Percentiles rank a stretch among this genome's conserved stretches.
phyloP scores from a whole-genome alignment of 2,888 invertebrate species.

The Thyatira batis region DNA sequence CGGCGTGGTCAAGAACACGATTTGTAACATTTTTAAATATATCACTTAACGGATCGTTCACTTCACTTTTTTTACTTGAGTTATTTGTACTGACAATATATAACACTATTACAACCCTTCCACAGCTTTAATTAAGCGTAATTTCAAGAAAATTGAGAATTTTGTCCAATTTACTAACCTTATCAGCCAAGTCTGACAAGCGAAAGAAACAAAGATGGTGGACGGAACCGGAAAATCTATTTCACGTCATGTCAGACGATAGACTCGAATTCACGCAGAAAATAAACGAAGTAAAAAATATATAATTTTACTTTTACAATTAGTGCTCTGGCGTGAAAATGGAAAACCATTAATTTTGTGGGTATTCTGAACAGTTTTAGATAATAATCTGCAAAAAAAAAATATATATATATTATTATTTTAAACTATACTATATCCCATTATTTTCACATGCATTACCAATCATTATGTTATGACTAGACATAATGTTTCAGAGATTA shows the following conservation, averaged over 20 bases:
- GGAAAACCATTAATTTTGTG: no score
- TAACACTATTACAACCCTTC: constrained; percentile 10
- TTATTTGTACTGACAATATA: background rate
- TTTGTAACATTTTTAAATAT: constrained; percentile 1
- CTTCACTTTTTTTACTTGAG: background rate
- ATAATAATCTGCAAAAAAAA: no score
- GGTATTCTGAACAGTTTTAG: no score
- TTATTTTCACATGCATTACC: no score
- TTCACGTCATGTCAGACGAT: constrained; percentile 4
- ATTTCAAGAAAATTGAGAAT: constrained; percentile 15
- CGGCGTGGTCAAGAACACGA: constrained; percentile 60
- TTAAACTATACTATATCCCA: no score
- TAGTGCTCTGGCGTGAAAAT: no score
- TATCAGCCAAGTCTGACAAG: constrained; percentile 74
- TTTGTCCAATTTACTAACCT: constrained; percentile 63
- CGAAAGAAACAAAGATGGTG: constrained; percentile 77
- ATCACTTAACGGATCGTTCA: background rate
- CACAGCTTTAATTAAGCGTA: constrained; percentile 11
- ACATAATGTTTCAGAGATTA: no score
- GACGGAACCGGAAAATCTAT: constrained; percentile 24
- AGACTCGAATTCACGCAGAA: background rate
- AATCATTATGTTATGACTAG: no score
- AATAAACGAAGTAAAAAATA: background rate
- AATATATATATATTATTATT: no score
- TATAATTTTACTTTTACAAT: no score